Evolutionary conservation across 2,113 vertebrate species (phyloP).

Genomic region (Campylomormyrus numenius): DNA sequence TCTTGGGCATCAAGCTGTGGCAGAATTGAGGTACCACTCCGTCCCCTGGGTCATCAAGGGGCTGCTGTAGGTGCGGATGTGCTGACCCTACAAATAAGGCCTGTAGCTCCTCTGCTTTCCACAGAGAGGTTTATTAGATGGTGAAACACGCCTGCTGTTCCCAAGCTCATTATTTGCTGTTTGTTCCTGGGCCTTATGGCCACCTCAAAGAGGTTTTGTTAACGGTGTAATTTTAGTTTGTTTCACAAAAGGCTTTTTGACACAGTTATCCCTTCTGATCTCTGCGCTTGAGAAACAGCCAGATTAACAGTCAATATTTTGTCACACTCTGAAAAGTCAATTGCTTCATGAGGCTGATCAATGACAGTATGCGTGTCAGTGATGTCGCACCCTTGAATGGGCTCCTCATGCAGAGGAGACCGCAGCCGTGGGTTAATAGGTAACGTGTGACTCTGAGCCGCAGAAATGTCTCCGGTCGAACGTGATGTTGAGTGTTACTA

Average conservation of each 20-base stretch:
- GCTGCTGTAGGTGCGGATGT: background rate
- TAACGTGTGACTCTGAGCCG: background rate
- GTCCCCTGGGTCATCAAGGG: background rate
- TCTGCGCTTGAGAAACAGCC: background rate
- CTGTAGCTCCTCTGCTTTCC: background rate
- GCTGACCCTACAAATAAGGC: background rate
- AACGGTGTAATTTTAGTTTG: background rate
- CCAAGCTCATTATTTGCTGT: background rate
- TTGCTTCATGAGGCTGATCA: background rate
- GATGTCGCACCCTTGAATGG: background rate
- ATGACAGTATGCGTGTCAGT: background rate
- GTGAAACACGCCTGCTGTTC: background rate
- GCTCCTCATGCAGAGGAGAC: background rate
- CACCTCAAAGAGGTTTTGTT: background rate
- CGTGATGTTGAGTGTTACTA: background rate
- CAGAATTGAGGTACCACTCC: background rate
- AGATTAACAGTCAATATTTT: conserved; percentile 2
- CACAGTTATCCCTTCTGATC: background rate
- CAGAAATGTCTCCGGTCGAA: background rate
- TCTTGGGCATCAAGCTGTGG: background rate
- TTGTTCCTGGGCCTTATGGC: background rate
- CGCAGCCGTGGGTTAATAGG: background rate
- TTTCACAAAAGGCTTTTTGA: background rate
- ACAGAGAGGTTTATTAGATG: background rate
- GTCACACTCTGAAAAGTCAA: background rate